Conservation (phyloP, 1,140 invertebrate species). For the Reticulitermes speratus region DNA sequence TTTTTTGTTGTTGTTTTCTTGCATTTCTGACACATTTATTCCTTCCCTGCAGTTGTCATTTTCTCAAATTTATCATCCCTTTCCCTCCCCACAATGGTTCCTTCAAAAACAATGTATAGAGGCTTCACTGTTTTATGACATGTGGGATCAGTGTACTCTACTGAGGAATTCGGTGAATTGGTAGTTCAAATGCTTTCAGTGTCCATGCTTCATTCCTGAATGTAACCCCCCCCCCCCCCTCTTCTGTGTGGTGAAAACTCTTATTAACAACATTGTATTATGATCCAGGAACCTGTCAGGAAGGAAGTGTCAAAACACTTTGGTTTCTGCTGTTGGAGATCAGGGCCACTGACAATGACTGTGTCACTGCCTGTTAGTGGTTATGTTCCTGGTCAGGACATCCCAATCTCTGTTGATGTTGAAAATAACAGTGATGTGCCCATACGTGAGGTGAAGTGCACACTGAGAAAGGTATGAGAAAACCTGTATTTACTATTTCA, state of each 20-base stretch:
- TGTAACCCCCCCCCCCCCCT: neutral
- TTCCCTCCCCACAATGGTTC: no score
- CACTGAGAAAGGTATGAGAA: conserved; percentile 23
- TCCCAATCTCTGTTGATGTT: conserved; percentile 40
- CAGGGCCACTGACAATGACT: conserved; percentile 40
- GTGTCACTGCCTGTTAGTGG: conserved; percentile 40
- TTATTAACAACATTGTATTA: neutral
- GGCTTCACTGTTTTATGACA: no score
- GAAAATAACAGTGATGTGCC: conserved; percentile 37
- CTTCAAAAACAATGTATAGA: no score
- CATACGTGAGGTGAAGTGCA: conserved; percentile 25
- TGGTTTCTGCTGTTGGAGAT: conserved; percentile 39
- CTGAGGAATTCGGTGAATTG: no score
- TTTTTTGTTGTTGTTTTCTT: no score
- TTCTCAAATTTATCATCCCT: no score
- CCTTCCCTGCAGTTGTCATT: no score
- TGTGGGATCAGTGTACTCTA: no score
- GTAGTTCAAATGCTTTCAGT: no score
- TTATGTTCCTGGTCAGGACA: conserved; percentile 43
- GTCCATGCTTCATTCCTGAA: no score
- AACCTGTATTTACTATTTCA: neutral
- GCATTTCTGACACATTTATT: no score
- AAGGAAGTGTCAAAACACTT: conserved; percentile 21
- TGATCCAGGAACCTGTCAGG: conserved; percentile 24
- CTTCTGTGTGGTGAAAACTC: no score